These are phyloP conservation scores for Bungarus multicinctus DNA, from an alignment of 2,113 vertebrate species.

Conservation along the genomic window DNA sequence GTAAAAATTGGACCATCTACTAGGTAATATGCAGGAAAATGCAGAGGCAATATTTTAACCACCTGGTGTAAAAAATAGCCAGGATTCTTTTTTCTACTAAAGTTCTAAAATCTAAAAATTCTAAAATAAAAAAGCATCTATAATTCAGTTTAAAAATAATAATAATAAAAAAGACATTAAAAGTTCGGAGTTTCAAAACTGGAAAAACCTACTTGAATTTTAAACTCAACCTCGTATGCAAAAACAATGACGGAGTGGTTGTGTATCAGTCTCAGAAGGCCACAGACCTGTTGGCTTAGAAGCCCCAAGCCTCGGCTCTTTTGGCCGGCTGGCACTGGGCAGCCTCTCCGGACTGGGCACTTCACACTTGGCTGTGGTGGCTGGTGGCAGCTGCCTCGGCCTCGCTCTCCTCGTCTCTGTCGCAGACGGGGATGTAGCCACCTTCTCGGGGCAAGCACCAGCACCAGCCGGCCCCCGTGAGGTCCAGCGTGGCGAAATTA, in stretches of 20 bases:
- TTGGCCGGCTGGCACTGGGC: rapidly evolving
- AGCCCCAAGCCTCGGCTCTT: neutral
- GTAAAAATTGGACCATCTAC: neutral
- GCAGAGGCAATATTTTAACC: neutral
- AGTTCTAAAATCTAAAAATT: neutral
- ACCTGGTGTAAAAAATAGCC: neutral
- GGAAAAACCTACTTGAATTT: neutral
- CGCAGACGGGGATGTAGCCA: slow-evolving; percentile 77
- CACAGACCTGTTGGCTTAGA: neutral
- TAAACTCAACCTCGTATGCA: neutral
- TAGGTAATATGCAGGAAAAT: neutral
- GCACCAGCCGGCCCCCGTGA: slow-evolving; percentile 83
- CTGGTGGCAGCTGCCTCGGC: neutral
- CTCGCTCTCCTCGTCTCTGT: neutral
- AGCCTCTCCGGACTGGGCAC: too few species aligned
- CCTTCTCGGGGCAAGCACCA: slow-evolving; percentile 84
- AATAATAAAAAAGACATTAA: neutral
- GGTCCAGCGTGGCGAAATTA: slow-evolving; percentile 73
- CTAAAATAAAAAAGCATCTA: neutral
- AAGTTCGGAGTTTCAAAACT: neutral
- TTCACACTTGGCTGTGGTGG: slow-evolving; percentile 33
- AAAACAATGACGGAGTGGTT: neutral
- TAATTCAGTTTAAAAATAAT: neutral
- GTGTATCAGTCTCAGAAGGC: neutral
- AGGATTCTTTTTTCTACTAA: neutral